A percentile compares a stretch with the other conserved stretches of the same genome.
Evolutionary conservation across 2,888 invertebrate species (phyloP).

Genomic region (Cataglyphis rosenhaueri): DNA sequence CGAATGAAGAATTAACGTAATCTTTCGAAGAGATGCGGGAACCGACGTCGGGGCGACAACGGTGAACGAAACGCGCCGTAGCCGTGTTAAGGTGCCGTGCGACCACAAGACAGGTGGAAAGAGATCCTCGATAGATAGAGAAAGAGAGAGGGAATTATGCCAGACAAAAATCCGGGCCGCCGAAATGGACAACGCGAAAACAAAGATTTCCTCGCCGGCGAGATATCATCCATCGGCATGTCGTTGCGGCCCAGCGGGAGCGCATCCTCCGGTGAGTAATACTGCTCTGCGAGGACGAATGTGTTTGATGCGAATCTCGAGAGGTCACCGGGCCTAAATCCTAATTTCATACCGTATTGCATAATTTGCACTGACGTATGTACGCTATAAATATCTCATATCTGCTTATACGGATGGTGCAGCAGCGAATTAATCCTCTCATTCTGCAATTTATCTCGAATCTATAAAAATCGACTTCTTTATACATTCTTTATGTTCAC

Average conservation of each 20-base stretch:
- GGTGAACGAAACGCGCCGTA: conserved; percentile 52
- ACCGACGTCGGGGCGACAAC: conserved; percentile 43
- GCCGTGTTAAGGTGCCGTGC: conserved; percentile 21
- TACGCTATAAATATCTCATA: conserved; percentile 4
- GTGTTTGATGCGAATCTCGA: conserved; percentile 30
- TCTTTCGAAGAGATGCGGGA: conserved; percentile 61
- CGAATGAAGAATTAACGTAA: conserved; percentile 26
- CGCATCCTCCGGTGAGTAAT: conserved; percentile 90
- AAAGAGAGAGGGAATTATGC: conserved; percentile 78
- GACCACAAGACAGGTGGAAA: conserved; percentile 48
- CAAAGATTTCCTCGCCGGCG: conserved; percentile 85
- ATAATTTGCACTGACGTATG: conserved; percentile 17
- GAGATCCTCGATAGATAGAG: conserved; percentile 43
- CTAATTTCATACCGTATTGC: conserved; percentile 1
- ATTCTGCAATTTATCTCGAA: not conserved
- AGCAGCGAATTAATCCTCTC: not conserved
- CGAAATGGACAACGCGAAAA: conserved; percentile 82
- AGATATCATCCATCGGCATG: conserved; percentile 95
- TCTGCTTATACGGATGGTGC: not conserved
- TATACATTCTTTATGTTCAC: not conserved
- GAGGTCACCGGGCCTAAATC: conserved; percentile 1
- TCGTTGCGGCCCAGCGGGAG: conserved; percentile 90
- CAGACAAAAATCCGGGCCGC: conserved; percentile 81
- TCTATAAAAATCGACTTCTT: not conserved
- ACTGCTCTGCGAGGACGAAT: conserved; percentile 19